phyloP scores from a whole-genome alignment of 2,113 vertebrate genomes.

The zebrafish (Danio rerio) region GRCz12tu NC_133176.1:23053001-23053500 shows the following conservation, averaged over 20 bases:
- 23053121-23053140: constrained; percentile 39
- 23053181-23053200: background rate
- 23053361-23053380: background rate
- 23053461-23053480: constrained; percentile 47
- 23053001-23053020: background rate
- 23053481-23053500: constrained; percentile 49
- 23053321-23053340: background rate
- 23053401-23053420: constrained; percentile 6
- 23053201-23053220: constrained; percentile 1
- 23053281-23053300: background rate
- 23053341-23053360: background rate
- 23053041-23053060: constrained; percentile 9
- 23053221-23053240: constrained; percentile 33
- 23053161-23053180: background rate
- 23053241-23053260: background rate
- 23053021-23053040: background rate
- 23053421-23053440: constrained; percentile 17
- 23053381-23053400: constrained; percentile 22
- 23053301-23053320: constrained; percentile 40
- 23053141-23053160: background rate
- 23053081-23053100: constrained; percentile 19
- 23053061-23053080: constrained; percentile 1
- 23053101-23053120: constrained; percentile 34
- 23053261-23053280: background rate
- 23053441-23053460: constrained; percentile 48